Percentiles rank a stretch among this genome's conserved stretches.
These are phyloP conservation scores for Melanotaenia maccullochi DNA, from an alignment of 2,797 vertebrate species.

Conservation along the genomic window DNA sequence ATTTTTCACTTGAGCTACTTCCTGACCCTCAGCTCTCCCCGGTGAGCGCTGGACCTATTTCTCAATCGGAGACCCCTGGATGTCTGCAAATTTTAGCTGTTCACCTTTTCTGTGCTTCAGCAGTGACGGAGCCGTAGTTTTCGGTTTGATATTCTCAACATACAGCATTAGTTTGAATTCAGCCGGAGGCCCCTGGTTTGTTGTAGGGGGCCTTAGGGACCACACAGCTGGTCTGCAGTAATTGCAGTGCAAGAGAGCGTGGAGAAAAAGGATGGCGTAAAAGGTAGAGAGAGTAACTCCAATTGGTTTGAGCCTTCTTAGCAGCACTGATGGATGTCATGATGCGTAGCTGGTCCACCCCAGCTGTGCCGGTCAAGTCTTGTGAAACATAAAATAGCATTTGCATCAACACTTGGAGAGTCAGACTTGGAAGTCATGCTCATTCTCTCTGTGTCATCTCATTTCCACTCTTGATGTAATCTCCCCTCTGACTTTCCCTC, in stretches of 20 bases:
- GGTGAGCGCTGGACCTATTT: constrained; percentile 44
- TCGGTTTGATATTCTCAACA: constrained; percentile 15
- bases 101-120: neutral
- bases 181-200: constrained; percentile 61
- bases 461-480: constrained; percentile 51
- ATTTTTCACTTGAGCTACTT: constrained; percentile 43
- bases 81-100: neutral
- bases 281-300: constrained; percentile 34
- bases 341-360: constrained; percentile 51
- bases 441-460: constrained; percentile 35
- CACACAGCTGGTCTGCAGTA: constrained; percentile 78
- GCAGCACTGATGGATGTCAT: constrained; percentile 62
- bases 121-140: neutral
- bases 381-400: constrained; percentile 75
- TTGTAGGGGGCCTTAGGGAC: constrained; percentile 57
- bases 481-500: constrained; percentile 17
- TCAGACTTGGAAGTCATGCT: constrained; percentile 44
- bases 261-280: constrained; percentile 41
- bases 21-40: constrained; percentile 45
- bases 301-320: constrained; percentile 56
- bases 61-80: constrained; percentile 33
- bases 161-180: constrained; percentile 10
- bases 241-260: constrained; percentile 72
- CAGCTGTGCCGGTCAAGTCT: constrained; percentile 65
- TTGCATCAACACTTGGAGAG: constrained; percentile 66